phyloP scores from a whole-genome alignment of 2,797 vertebrate species.

The Rhinatrema bivittatum region DNA sequence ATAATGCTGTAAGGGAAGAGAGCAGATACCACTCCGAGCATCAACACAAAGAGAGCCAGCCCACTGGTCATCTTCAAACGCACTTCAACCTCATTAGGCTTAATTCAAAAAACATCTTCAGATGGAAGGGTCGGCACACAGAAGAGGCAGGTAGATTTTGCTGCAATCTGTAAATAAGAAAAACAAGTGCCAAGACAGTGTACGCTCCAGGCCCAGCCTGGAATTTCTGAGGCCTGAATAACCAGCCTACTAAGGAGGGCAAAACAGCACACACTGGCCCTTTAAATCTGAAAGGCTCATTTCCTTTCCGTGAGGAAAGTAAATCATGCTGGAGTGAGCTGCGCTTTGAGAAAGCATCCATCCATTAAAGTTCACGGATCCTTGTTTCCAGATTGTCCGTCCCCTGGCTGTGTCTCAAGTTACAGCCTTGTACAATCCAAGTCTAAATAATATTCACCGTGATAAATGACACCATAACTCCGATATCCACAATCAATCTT shows the following conservation, averaged over 20 bases:
- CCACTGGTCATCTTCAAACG: too few species aligned
- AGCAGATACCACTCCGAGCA: too few species aligned
- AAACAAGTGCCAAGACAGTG: too few species aligned
- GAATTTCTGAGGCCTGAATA: too few species aligned
- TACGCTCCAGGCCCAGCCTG: too few species aligned
- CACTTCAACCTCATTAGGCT: too few species aligned
- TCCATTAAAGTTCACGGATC: conserved; percentile 82
- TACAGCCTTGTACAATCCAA: conserved; percentile 90
- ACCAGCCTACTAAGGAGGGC: conserved; percentile 23
- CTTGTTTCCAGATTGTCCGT: conserved; percentile 61
- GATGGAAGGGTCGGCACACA: too few species aligned
- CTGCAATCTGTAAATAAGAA: too few species aligned
- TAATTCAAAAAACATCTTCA: too few species aligned
- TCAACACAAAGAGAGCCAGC: too few species aligned
- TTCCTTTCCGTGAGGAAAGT: conserved; percentile 56
- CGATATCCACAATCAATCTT: conserved; percentile 98
- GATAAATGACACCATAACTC: conserved; percentile 96
- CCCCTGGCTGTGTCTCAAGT: conserved; percentile 78
- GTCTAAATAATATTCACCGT: conserved; percentile 96
- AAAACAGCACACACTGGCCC: conserved; percentile 36
- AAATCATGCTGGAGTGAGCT: conserved; percentile 63
- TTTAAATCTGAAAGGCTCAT: conserved; percentile 57
- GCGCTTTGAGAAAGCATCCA: conserved; percentile 71
- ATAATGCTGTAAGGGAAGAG: too few species aligned
- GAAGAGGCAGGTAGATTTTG: too few species aligned